These are phyloP conservation scores for Mesoligia furuncula DNA, from an alignment of 2,888 invertebrate species.

Conservation along the genomic window DNA sequence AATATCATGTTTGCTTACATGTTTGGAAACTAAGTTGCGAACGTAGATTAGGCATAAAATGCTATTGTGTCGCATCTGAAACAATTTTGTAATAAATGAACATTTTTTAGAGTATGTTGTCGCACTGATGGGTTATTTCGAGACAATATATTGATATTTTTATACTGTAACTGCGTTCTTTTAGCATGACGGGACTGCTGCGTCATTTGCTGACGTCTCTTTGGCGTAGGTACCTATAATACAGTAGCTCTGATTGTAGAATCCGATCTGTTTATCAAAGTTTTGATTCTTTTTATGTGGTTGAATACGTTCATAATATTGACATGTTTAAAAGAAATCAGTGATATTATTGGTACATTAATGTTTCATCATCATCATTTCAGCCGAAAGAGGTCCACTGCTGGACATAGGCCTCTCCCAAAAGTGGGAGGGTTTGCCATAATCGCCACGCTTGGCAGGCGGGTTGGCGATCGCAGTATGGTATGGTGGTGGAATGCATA, in stretches of 20 bases:
- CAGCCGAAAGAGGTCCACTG: too few relatives aligned
- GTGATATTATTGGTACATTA: too few relatives aligned
- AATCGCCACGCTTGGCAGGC: too few relatives aligned
- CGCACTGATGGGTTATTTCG: slow-evolving; percentile 64
- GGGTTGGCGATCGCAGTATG: too few relatives aligned
- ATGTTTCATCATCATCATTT: too few relatives aligned
- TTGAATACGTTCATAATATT: too few relatives aligned
- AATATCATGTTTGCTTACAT: background rate
- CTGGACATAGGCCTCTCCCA: too few relatives aligned
- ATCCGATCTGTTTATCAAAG: slow-evolving; percentile 1
- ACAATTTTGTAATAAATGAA: slow-evolving; percentile 50
- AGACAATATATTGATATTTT: slow-evolving; percentile 63
- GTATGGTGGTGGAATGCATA: too few relatives aligned
- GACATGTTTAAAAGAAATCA: too few relatives aligned
- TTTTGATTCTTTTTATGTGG: too few relatives aligned
- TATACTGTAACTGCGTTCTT: slow-evolving; percentile 46
- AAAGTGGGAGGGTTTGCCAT: too few relatives aligned
- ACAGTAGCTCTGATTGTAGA: slow-evolving; percentile 17
- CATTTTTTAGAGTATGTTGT: slow-evolving; percentile 70
- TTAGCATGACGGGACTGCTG: slow-evolving; percentile 30
- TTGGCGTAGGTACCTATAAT: background rate
- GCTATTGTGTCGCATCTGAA: slow-evolving; percentile 42
- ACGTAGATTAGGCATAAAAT: slow-evolving; percentile 54
- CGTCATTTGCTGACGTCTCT: slow-evolving; percentile 15
- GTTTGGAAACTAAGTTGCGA: background rate